Percentiles rank a stretch among this genome's conserved stretches.
Conservation (phyloP, 2,888 invertebrate species). For the Nematopogon swammerdamellus region DNA sequence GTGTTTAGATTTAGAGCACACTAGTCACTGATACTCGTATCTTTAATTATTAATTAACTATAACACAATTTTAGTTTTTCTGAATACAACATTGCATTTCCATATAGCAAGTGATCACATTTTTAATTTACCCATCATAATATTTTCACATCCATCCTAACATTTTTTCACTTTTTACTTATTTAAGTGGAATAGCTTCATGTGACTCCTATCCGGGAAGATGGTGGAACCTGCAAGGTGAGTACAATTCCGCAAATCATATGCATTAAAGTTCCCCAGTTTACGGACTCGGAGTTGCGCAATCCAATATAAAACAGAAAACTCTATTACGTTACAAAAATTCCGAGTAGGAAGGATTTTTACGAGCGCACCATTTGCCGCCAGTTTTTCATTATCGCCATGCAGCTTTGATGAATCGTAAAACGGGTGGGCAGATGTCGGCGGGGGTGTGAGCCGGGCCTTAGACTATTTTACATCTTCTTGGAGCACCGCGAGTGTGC, state of each 20-base stretch:
- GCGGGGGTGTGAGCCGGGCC: neutral
- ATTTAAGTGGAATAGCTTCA: too few relatives aligned
- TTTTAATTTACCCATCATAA: too few relatives aligned
- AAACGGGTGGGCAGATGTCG: neutral
- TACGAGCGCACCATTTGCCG: neutral
- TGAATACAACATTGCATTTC: too few relatives aligned
- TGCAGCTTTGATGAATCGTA: neutral
- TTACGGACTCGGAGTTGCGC: neutral
- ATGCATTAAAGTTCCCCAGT: neutral
- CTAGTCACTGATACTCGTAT: too few relatives aligned
- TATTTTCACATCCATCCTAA: too few relatives aligned
- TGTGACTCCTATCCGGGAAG: too few relatives aligned
- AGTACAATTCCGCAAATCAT: neutral
- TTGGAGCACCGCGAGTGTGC: neutral
- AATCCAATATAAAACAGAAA: neutral
- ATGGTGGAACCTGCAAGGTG: too few relatives aligned
- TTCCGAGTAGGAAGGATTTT: neutral
- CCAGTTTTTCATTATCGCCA: neutral
- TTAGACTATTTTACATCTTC: neutral
- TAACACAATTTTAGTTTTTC: too few relatives aligned
- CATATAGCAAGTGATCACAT: too few relatives aligned
- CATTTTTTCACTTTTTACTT: too few relatives aligned
- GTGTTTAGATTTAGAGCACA: too few relatives aligned
- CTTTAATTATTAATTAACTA: too few relatives aligned
- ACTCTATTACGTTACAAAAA: neutral